Base-by-base conservation (phyloP, 2,797 vertebrate genomes). In the Malurus splendens region DNA sequence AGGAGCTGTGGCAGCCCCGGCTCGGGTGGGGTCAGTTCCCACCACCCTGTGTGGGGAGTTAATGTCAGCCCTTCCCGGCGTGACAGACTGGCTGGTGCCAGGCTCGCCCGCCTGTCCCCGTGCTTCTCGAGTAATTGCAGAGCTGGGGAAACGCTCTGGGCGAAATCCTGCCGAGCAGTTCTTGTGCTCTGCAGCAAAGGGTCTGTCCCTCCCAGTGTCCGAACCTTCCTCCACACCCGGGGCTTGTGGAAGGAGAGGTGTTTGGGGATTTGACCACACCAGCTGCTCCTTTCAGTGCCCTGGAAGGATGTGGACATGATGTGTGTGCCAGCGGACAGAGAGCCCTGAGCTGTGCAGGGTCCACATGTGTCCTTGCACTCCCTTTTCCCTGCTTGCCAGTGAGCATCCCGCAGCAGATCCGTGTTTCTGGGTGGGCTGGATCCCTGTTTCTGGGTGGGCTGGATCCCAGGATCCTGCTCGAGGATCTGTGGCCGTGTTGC, bases 81-180 rank as follows among this genome's bases (percentile, higher is more conserved):
- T 22, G 48, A 36, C 92, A 90, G 92, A 91, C 90, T 86, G 90
- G 25, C 84, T 90, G 92, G 72, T 85, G 94, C 89, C 90, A 80
- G 86, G 38, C 89, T 51, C 14, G 30, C 28, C 70, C 30, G 0
- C 75, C 55, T 4, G 17, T 15, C 32, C 84, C 87, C 7, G 23
- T 61, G 0, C 57, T 72, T 48, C 87, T 76, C 0, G 0, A 8
- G 7, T 64, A 60, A 87, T 76, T 91, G 90, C 65, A 73, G 76
- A 81, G 82, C 70, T 81, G 54, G 61, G 79, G 79, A 64, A 77
- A 10, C 0, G 18, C 51, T 68, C 27, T 16, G 36, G 4, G 87
- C 32, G 7, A 52, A 76, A 73, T 19, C 22, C 56, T 42, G 25
- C 61, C 33, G 0, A 23, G 64, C 3, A 11, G 36, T 45, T 90